These are phyloP conservation scores for Rhinopomastus cyanomelas DNA, from an alignment of 2,113 vertebrate species.

Conservation along the genomic window DNA sequence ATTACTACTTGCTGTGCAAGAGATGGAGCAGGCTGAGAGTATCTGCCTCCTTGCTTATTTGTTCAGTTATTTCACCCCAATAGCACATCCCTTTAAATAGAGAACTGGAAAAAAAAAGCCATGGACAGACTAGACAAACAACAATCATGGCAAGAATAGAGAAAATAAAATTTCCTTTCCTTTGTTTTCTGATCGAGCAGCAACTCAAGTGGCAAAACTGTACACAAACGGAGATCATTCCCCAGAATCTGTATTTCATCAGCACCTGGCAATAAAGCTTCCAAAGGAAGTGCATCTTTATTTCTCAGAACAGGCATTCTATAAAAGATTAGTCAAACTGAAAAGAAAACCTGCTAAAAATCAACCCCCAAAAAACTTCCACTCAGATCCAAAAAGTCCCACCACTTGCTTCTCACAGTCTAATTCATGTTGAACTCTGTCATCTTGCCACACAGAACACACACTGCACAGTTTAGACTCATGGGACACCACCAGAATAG, in stretches of 20 bases:
- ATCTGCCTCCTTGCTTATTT: not conserved
- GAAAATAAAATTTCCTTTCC: not conserved
- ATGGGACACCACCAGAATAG: not conserved
- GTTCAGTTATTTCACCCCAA: not conserved
- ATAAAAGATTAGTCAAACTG: not conserved
- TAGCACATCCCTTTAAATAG: not conserved
- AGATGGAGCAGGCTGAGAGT: not conserved
- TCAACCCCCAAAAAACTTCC: not conserved
- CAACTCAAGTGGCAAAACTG: not conserved
- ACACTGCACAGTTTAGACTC: not conserved
- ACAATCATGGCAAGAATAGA: not conserved
- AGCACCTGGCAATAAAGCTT: not conserved
- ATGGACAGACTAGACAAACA: not conserved
- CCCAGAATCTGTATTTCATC: not conserved
- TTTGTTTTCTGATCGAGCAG: not conserved
- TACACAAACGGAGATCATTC: not conserved
- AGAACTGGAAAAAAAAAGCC: not conserved
- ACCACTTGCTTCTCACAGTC: not conserved
- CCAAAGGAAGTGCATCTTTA: not conserved
- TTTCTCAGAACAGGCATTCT: not conserved
- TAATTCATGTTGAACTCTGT: not conserved
- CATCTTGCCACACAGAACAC: not conserved
- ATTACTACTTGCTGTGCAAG: not conserved
- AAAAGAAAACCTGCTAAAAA: not conserved
- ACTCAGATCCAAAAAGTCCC: not conserved